Evolutionary conservation across 2,888 invertebrate genomes (phyloP).

Genomic region (Coelopa pilipes): DNA sequence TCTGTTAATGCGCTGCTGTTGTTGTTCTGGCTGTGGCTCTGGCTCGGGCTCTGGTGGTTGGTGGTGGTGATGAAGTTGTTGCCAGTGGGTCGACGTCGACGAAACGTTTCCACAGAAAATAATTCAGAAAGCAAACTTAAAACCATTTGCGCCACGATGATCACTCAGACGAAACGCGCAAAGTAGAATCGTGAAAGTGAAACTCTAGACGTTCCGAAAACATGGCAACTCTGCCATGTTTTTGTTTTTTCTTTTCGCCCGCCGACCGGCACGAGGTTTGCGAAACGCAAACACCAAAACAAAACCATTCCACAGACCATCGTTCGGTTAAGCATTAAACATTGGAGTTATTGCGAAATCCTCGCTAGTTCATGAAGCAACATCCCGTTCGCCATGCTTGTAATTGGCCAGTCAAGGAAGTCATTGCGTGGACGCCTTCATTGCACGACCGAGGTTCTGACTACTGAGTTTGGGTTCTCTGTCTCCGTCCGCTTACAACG

Average conservation of each 20-base stretch:
- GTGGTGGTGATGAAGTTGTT: neutral
- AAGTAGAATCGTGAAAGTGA: conserved; percentile 24
- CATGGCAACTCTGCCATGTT: neutral
- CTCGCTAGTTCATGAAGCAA: too few relatives aligned
- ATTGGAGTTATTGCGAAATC: too few relatives aligned
- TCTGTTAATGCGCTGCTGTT: neutral
- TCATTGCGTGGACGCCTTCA: too few relatives aligned
- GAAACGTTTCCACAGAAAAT: neutral
- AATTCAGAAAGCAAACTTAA: conserved; percentile 24
- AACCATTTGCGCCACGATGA: conserved; percentile 30
- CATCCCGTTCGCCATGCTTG: too few relatives aligned
- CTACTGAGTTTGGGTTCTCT: too few relatives aligned
- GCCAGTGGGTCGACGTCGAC: neutral
- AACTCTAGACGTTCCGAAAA: conserved; percentile 23
- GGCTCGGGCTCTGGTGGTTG: too few relatives aligned
- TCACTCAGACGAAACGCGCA: conserved; percentile 34
- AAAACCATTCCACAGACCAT: neutral
- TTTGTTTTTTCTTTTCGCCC: conserved; percentile 13
- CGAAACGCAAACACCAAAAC: conserved; percentile 2
- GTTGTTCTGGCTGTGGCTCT: neutral
- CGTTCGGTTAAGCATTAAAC: too few relatives aligned
- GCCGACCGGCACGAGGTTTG: conserved; percentile 6
- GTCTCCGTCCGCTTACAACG: too few relatives aligned
- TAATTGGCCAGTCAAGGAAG: too few relatives aligned
- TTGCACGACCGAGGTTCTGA: too few relatives aligned